Evolutionary conservation across 92 coral and sea anemone genomes (phyloP).

Genomic region (Metridium senile): DNA sequence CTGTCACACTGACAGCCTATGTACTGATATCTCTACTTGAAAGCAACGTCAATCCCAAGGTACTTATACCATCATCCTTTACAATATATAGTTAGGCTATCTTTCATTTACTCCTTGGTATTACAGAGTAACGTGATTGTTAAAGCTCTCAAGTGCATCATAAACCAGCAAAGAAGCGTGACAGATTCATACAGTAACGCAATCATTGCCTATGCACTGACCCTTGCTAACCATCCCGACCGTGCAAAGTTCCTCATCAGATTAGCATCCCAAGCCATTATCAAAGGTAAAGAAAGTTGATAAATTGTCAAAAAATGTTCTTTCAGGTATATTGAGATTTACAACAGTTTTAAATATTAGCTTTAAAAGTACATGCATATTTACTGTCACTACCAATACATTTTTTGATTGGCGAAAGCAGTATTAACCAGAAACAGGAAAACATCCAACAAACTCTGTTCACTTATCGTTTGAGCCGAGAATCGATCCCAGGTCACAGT

Average conservation of each 20-base stretch:
- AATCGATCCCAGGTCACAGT: too few relatives aligned
- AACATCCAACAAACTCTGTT: too few relatives aligned
- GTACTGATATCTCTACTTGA: constrained; percentile 84
- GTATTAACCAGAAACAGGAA: too few relatives aligned
- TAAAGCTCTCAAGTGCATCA: constrained; percentile 65
- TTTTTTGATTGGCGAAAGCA: too few relatives aligned
- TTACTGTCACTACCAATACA: too few relatives aligned
- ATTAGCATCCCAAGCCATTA: constrained; percentile 68
- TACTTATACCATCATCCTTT: constrained; percentile 12
- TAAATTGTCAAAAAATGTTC: too few relatives aligned
- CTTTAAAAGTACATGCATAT: too few relatives aligned
- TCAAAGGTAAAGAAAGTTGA: constrained; percentile 55
- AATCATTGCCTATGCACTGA: constrained; percentile 57
- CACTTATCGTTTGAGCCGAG: too few relatives aligned
- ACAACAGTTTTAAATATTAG: too few relatives aligned
- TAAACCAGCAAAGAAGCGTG: background rate
- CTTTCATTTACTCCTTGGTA: background rate
- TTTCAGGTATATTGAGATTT: too few relatives aligned
- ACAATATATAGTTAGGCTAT: background rate
- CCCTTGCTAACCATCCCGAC: background rate
- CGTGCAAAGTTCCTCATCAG: background rate
- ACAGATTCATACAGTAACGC: constrained; percentile 45
- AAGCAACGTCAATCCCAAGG: constrained; percentile 62
- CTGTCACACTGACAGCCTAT: constrained; percentile 76
- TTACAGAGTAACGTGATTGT: constrained; percentile 57